These are phyloP conservation scores for Pseudolycoriella hygida DNA, from an alignment of 2,888 invertebrate species.

Conservation along the genomic window DNA sequence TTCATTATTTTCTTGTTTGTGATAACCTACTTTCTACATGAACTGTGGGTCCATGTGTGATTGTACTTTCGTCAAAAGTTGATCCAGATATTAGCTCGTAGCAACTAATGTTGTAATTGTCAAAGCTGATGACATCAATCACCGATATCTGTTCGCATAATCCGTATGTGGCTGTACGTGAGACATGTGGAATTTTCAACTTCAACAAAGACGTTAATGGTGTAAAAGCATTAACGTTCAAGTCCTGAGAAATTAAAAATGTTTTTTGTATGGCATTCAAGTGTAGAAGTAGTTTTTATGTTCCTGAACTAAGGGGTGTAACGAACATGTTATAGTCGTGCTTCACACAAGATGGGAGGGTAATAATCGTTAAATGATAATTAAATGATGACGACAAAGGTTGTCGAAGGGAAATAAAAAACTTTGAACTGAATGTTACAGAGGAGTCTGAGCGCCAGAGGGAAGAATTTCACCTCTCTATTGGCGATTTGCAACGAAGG, in stretches of 20 bases:
- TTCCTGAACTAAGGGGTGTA: too few species aligned
- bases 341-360: too few species aligned
- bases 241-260: constrained; percentile 16
- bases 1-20: background rate
- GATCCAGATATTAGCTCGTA: constrained; percentile 23
- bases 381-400: too few species aligned
- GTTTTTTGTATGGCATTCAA: too few species aligned
- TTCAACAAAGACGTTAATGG: constrained; percentile 23
- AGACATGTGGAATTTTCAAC: constrained; percentile 24
- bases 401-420: too few species aligned
- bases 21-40: background rate
- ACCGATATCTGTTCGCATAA: constrained; percentile 23
- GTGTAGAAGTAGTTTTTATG: too few species aligned
- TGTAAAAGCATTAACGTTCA: constrained; percentile 26
- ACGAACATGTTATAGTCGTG: too few species aligned
- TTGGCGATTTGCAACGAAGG: too few species aligned
- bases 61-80: constrained; percentile 23
- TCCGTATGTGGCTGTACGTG: constrained; percentile 18
- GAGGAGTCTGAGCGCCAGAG: too few species aligned
- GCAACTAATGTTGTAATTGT: constrained; percentile 25
- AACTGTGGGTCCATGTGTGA: constrained; percentile 7
- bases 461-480: too few species aligned
- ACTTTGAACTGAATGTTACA: too few species aligned
- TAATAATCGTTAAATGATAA: too few species aligned
- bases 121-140: constrained; percentile 26